Percentiles rank a stretch among this genome's conserved stretches.
Conservation (phyloP, 2,797 vertebrate genomes). For the Poeciliopsis turneri region DNA sequence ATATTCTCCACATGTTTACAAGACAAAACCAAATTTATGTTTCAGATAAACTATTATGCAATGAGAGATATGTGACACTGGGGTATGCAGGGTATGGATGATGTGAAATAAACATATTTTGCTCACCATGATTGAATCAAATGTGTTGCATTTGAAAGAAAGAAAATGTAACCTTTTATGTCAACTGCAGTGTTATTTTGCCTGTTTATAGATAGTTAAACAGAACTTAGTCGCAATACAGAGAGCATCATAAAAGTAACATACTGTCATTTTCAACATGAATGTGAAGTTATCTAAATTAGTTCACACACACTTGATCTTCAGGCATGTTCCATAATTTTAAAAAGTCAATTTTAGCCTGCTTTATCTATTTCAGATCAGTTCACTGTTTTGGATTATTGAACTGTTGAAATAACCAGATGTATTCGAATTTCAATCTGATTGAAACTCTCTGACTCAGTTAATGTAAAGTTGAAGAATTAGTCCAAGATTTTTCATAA, state of each 20-base stretch:
- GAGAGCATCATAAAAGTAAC: background rate
- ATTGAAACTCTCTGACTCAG: background rate
- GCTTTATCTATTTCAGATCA: too few species aligned
- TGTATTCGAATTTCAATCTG: background rate
- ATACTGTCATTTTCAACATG: background rate
- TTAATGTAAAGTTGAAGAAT: background rate
- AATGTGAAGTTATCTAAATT: background rate
- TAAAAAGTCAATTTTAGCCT: background rate
- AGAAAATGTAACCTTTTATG: constrained; percentile 1
- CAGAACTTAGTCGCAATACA: background rate
- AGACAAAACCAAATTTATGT: constrained; percentile 18
- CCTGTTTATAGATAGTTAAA: background rate
- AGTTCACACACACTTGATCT: background rate
- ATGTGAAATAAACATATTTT: constrained; percentile 51
- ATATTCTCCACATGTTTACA: constrained; percentile 45
- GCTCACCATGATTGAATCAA: constrained; percentile 15
- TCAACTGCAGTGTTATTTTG: background rate
- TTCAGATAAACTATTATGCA: constrained; percentile 20
- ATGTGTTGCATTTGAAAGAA: background rate
- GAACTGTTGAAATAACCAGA: background rate
- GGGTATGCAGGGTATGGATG: constrained; percentile 21
- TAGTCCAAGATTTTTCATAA: background rate
- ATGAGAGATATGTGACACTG: constrained; percentile 10
- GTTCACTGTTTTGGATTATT: background rate
- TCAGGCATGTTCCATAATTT: background rate